Evolutionary conservation across 2,113 vertebrate genomes (phyloP).

Genomic region (Tapirus terrestris): DNA sequence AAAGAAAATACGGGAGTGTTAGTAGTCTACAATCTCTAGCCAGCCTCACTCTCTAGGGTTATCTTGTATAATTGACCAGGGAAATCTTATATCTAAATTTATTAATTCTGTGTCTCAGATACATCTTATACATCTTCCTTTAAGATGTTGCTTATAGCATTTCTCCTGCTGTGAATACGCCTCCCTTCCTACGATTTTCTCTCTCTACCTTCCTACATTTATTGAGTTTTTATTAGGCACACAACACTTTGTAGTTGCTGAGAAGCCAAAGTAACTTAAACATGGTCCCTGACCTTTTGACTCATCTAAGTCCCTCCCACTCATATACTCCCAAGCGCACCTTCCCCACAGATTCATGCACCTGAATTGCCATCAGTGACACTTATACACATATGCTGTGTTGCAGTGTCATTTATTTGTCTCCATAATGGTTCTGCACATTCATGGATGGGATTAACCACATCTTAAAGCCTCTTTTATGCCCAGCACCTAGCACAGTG

Average conservation of each 20-base stretch:
- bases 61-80: neutral
- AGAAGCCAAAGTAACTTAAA: neutral
- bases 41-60: neutral
- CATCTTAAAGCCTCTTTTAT: neutral
- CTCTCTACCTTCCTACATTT: neutral
- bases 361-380: neutral
- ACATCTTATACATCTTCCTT: neutral
- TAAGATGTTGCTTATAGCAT: neutral
- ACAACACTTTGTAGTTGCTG: neutral
- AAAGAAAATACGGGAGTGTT: neutral
- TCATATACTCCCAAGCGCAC: neutral
- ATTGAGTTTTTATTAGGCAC: neutral
- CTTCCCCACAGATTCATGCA: neutral
- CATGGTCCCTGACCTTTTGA: neutral
- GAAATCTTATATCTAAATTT: neutral
- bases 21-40: neutral
- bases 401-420: neutral
- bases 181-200: neutral
- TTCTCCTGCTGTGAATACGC: neutral
- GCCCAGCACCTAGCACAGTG: neutral
- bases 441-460: neutral
- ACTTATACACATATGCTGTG: accelerated
- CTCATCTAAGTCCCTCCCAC: neutral
- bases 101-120: neutral
- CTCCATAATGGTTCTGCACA: neutral